phyloP scores from a whole-genome alignment of 2,113 vertebrate species.

The Petroica traversi region DNA sequence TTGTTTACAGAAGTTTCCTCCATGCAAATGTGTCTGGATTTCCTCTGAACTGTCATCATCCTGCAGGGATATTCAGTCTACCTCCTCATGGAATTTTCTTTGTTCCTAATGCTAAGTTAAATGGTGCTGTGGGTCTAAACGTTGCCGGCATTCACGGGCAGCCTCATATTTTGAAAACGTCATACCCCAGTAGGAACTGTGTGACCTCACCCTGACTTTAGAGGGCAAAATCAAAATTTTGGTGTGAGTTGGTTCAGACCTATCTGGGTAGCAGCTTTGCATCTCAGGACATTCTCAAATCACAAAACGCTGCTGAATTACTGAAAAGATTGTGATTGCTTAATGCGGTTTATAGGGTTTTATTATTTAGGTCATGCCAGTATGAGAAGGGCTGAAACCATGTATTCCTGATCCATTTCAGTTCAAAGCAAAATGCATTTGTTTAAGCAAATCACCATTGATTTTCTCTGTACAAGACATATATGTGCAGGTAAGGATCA shows the following conservation, averaged over 20 bases:
- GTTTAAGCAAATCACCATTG: not conserved
- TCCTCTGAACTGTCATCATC: constrained; percentile 64
- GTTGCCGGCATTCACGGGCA: not conserved
- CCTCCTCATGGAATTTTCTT: not conserved
- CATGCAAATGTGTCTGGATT: constrained; percentile 78
- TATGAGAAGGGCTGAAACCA: not conserved
- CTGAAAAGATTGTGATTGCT: not conserved
- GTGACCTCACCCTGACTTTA: not conserved
- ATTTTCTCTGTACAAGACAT: not conserved
- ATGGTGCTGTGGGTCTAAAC: not conserved
- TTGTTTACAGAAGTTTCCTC: constrained; percentile 75
- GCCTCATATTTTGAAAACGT: not conserved
- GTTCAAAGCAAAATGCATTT: not conserved
- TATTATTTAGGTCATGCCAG: not conserved
- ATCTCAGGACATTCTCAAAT: not conserved
- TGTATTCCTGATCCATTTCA: not conserved
- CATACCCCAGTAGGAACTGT: not conserved
- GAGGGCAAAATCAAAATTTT: not conserved
- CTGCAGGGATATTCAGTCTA: not conserved
- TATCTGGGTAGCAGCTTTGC: not conserved
- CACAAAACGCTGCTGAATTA: not conserved
- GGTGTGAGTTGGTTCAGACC: not conserved
- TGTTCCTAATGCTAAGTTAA: not conserved
- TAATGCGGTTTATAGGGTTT: not conserved
- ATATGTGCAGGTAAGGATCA: not conserved